Evolutionary conservation across 2,797 vertebrate genomes (phyloP).

Genomic region (Clarias laeviceps): DNA sequence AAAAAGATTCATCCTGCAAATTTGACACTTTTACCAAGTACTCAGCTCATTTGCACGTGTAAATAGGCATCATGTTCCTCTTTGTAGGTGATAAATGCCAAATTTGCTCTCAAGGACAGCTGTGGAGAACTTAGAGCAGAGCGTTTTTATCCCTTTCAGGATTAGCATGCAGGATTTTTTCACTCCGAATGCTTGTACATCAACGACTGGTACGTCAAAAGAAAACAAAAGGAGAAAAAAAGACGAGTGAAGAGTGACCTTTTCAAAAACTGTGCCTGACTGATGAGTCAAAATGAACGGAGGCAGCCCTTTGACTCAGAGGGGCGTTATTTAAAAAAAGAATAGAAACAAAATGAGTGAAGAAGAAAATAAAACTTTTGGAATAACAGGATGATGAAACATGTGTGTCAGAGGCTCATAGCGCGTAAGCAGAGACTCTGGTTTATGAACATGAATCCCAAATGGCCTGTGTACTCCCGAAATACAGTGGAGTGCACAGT

Average conservation of each 20-base stretch:
- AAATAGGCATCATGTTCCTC: conserved; percentile 23
- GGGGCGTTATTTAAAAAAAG: background rate
- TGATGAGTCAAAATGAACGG: conserved; percentile 33
- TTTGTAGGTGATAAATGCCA: conserved; percentile 32
- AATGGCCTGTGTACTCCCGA: too few relatives aligned
- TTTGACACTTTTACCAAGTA: conserved; percentile 1
- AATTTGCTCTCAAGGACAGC: conserved; percentile 14
- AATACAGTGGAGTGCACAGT: background rate
- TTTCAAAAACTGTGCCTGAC: conserved; percentile 42
- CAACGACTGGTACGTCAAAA: background rate
- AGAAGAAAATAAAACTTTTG: conserved; percentile 6
- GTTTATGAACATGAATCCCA: background rate
- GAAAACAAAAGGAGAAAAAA: background rate
- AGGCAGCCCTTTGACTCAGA: conserved; percentile 6
- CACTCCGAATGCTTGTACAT: background rate
- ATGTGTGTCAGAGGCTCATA: background rate
- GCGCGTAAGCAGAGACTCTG: background rate
- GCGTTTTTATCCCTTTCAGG: background rate
- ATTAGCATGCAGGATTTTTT: conserved; percentile 18
- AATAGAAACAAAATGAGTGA: background rate
- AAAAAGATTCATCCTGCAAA: background rate
- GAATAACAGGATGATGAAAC: conserved; percentile 10
- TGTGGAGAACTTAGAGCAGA: background rate
- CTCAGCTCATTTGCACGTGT: conserved; percentile 8
- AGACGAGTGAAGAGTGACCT: conserved; percentile 36